A percentile compares a stretch with the other conserved stretches of the same genome.
Conservation (phyloP, 2,797 vertebrate genomes). For the Gymnoscopelus microlampas region DNA sequence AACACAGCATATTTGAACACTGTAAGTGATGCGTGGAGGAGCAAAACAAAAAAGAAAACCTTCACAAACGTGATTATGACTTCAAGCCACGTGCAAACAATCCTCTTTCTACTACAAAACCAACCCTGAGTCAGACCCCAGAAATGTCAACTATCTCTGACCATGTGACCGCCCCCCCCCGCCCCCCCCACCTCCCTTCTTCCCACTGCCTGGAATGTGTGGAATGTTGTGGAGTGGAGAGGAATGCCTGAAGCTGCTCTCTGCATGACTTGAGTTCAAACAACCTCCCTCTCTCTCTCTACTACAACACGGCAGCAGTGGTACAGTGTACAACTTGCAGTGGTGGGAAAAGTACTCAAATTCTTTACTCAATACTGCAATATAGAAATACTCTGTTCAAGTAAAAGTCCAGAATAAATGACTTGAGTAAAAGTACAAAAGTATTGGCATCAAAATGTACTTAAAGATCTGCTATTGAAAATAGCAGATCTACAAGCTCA, state of each 20-base stretch:
- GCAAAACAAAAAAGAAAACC: neutral
- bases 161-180: constrained; percentile 15
- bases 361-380: no score
- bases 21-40: neutral
- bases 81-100: constrained; percentile 16
- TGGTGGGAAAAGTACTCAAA: no score
- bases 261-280: constrained; percentile 70
- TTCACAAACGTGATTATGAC: constrained; percentile 9
- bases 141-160: constrained; percentile 73
- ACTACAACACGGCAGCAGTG: no score
- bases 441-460: no score
- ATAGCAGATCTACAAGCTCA: no score
- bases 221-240: constrained; percentile 80
- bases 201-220: constrained; percentile 85
- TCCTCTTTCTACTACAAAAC: constrained; percentile 38
- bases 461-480: no score
- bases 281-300: constrained; percentile 15
- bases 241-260: constrained; percentile 66
- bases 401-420: no score
- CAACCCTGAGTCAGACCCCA: constrained; percentile 67
- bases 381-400: no score
- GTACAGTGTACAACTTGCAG: no score
- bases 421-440: no score
- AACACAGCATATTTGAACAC: neutral
- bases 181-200: constrained; percentile 46